Evolutionary conservation across 2,797 vertebrate species (phyloP), one percentile per base, ranked within the genome.

Genomic region (Acanthurus tractus): DNA sequence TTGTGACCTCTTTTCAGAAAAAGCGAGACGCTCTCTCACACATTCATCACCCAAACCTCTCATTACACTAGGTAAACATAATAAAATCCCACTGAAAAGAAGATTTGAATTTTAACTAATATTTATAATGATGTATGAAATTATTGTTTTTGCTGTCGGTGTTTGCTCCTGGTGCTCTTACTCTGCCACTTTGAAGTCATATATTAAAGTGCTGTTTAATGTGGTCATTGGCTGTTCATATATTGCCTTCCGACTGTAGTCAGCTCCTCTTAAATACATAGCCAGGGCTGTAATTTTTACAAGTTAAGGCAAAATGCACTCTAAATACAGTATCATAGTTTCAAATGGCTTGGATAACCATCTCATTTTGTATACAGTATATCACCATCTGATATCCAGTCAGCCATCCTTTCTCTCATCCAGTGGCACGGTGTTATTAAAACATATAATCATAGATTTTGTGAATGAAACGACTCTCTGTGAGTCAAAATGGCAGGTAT

Each of bases 281-380:
- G 93, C 74, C 84, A 93, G 87, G 90, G 89, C 95, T 95, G 92
- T 96, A 95, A 96, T 96, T 95, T 95, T 94, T 92, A 93, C 94
- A 94, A 94, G 95, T 95, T 94, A 93, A 94, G 95, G 92, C 93
- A 92, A 95, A 96, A 95, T 93, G 92, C 89, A 82, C 91, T 92
- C 92, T 96, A 95, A 96, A 91, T 94, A 95, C 94, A 96, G 96
- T 95, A 96, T 95, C 94, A 86, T 80, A 69, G 86, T 95, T 95
- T 95, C 94, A 96, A 90, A 91, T 92, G 83, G 85, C 85, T 85
- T 73, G 81, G 85, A 90, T 87, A 90, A 87, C 87, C 84, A 76
- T 94, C 94, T 93, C 87, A 92, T 94, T 93, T 89, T 82, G 79
- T 82, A 86, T 86, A 40, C 38, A 40, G 38, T 40, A 86, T 88